These are phyloP conservation scores for Dromiciops gliroides DNA, from an alignment of 2,113 vertebrate genomes.

Conservation along the genomic window DNA sequence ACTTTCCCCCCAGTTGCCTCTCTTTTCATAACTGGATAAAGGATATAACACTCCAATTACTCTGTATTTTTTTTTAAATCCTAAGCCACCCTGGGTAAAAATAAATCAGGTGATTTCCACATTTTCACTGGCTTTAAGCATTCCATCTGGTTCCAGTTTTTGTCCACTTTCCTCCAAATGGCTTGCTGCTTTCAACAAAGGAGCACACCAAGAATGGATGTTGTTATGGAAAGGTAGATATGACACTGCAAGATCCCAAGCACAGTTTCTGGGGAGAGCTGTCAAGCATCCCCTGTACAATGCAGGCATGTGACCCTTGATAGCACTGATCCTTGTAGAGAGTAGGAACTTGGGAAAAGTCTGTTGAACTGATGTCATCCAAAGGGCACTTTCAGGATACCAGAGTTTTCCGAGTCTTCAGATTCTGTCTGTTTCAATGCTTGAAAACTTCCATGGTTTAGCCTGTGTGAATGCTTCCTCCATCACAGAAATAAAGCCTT, in stretches of 20 bases:
- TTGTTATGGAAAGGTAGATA: constrained; percentile 47
- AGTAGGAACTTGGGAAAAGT: not conserved
- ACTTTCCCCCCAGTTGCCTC: not conserved
- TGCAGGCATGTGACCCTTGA: constrained; percentile 21
- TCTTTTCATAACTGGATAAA: not conserved
- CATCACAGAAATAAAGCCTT: not conserved
- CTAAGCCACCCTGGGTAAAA: not conserved
- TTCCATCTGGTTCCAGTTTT: constrained; percentile 57
- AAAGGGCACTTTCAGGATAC: not conserved
- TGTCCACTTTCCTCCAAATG: constrained; percentile 44
- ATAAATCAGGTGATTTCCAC: constrained; percentile 62
- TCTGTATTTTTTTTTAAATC: not conserved
- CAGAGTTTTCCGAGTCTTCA: not conserved
- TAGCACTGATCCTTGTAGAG: not conserved
- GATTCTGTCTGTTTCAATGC: not conserved
- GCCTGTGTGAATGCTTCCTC: not conserved
- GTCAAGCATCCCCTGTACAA: fast-evolving
- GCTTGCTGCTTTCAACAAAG: constrained; percentile 30
- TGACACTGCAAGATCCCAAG: constrained; percentile 63
- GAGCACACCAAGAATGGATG: constrained; percentile 16
- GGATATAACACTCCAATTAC: not conserved
- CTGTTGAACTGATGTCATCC: not conserved
- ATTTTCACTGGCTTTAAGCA: constrained; percentile 75
- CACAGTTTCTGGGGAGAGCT: constrained; percentile 30
- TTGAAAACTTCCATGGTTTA: not conserved